Percentiles rank a stretch among this genome's conserved stretches.
Evolutionary conservation across 2,113 vertebrate species (phyloP).

Genomic region (Equus quagga): DNA sequence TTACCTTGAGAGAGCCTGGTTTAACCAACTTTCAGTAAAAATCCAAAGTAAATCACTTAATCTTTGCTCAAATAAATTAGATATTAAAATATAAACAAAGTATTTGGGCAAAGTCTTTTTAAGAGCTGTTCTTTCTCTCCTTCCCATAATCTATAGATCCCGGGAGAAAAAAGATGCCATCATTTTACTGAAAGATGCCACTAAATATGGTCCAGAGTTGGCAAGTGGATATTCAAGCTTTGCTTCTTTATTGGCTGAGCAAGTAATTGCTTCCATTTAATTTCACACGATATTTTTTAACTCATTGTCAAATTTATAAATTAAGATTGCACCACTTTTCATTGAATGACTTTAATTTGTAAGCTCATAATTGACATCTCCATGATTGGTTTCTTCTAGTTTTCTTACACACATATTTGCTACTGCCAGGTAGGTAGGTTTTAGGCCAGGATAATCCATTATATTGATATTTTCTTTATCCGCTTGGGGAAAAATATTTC

Average conservation of each 20-base stretch:
- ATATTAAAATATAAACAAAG: constrained; percentile 42
- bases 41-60: not conserved
- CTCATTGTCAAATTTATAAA: not conserved
- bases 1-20: not conserved
- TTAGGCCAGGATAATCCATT: not conserved
- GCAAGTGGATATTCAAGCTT: constrained; percentile 91
- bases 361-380: not conserved
- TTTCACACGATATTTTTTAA: not conserved
- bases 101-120: constrained; percentile 41
- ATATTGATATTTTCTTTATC: not conserved
- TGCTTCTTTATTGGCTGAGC: constrained; percentile 90
- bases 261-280: constrained; percentile 82
- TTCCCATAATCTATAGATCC: constrained; percentile 82
- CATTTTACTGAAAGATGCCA: constrained; percentile 88
- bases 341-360: not conserved
- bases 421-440: not conserved
- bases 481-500: not conserved
- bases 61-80: constrained; percentile 58
- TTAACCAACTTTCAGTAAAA: constrained; percentile 32
- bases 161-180: constrained; percentile 91
- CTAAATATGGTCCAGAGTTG: constrained; percentile 88
- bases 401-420: not conserved
- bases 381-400: not conserved
- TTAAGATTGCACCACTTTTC: constrained; percentile 13
- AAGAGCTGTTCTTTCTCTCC: constrained; percentile 6